Conservation (phyloP, 2,888 invertebrate genomes). For the Melipona beecheii region DNA sequence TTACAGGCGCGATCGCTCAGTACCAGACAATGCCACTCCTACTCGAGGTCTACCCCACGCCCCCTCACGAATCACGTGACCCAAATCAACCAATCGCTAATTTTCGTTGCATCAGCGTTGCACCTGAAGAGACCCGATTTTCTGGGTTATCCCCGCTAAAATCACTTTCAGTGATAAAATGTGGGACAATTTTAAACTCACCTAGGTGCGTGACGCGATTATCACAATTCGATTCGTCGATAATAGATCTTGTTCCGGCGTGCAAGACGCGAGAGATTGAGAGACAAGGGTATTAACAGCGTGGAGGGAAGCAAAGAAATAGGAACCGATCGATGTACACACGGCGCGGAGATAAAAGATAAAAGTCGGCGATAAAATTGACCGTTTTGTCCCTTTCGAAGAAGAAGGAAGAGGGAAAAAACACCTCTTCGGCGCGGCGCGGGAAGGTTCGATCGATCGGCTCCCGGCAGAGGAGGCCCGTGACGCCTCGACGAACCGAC, state of each 20-base stretch:
- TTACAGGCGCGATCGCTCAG: too few relatives aligned
- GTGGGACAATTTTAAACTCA: too few relatives aligned
- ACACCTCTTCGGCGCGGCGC: background rate
- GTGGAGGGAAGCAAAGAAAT: background rate
- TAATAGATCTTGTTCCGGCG: constrained; percentile 48
- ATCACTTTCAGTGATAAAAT: too few relatives aligned
- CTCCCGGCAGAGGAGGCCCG: background rate
- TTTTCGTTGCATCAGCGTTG: too few relatives aligned
- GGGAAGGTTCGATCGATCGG: constrained; percentile 48
- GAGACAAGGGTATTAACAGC: constrained; percentile 41
- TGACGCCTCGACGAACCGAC: constrained; percentile 24
- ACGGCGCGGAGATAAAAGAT: constrained; percentile 44
- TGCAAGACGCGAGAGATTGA: constrained; percentile 28
- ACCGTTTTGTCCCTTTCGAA: constrained; percentile 54
- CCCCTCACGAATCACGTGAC: too few relatives aligned
- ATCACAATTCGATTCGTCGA: constrained; percentile 16
- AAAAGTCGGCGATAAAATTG: constrained; percentile 60
- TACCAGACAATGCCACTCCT: too few relatives aligned
- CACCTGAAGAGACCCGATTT: too few relatives aligned
- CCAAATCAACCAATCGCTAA: too few relatives aligned
- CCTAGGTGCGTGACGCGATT: too few relatives aligned
- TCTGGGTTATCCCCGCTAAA: too few relatives aligned
- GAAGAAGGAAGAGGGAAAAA: background rate
- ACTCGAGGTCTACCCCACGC: too few relatives aligned
- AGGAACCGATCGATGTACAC: constrained; percentile 35